Base-by-base conservation (phyloP, 2,888 invertebrate genomes). In the Watsonalla binaria region DNA sequence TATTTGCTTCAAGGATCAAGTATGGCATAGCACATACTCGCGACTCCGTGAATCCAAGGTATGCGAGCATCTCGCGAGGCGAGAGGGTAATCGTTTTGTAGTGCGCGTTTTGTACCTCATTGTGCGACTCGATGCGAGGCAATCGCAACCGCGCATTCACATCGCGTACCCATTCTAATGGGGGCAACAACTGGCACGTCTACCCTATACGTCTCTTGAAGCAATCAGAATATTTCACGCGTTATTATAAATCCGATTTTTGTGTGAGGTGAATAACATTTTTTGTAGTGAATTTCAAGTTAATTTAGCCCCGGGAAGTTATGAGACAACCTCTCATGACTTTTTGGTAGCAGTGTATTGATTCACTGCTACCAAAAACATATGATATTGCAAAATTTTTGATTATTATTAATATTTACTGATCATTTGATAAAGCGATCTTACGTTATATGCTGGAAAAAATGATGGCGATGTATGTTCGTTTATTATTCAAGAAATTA, bases 41-140 rank as follows among this genome's bases (percentile, higher is more conserved):
- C 62, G 59, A 63, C 53, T 67, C 58, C 74, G 68, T 70, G 64
- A 61, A 68, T 71, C 60, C 66, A 61, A 65, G 71, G 74, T 65
- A 76, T 71, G 72, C 68, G 72, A 70, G 70, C 70, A 73, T 78
- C 76, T 73, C 74, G 71, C 66, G 58, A 67, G 68, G 74, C 75
- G 75, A 80, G 81, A 84, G 84, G 86, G 86, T 88, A 89, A 88
- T 87, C 85, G 86, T 77, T 81, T 74, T 85, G 80, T 84, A 85
- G 84, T 80, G 81, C 71, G 76, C 76, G 81, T 83, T 81, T 81
- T 83, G 82, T 82, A 74, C 79, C 72, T 74, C 76, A 83, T 86
- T 86, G 85, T 84, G 71, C 65, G 70, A 74, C 68, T 62, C 67
- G 70, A 71, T 62, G 71, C 72, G 73, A 78, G 78, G 80, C 82